Evolutionary conservation across 1,140 invertebrate species (phyloP), one percentile per base, ranked within the genome.

Genomic region (Drosophila parvula): DNA sequence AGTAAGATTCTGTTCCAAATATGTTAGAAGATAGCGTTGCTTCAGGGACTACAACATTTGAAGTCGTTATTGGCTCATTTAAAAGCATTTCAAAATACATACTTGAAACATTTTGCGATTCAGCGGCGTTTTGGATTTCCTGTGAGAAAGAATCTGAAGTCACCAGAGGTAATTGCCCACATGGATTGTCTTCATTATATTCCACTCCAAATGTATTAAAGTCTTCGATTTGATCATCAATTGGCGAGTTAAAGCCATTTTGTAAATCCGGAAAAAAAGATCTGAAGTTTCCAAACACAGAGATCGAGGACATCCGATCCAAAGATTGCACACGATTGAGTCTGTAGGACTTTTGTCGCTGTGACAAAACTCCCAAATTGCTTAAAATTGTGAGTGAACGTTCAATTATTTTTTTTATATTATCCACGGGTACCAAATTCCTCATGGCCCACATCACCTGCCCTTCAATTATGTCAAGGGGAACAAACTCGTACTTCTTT

Each of bases 241-340:
- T 47, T 14, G 44, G 11, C 12, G 22, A 11, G 8, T 1, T 27
- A 10, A 22, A 22, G 22, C 22, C 22, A 1, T 22, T 22, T 22
- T 22, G 22, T 3, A 22, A 22, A 22, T 22, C 22, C 22, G n/a
- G 2, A 38, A 53, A 22, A 8, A 53, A 53, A 3, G 12, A 10
- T 14, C 14, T 9, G 0, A 18, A 36, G 0, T 38, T 53, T 0
- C 51, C 51, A 53, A 53, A 53, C 7, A 38, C 22, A 3, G 12
- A n/a, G 7, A 18, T 1, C 2, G 18, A 22, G 2, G 32, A 9
- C 1, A 11, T n/a, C 4, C 5, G 0, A n/a, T 5, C 0, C 5
- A 38, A 12, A 10, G 32, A 22, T 14, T 22, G 4, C 7, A 14
- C 7, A 14, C 32, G 8, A 38, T 36, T 14, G 0, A 53, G 16